phyloP scores from a whole-genome alignment of 2,113 vertebrate species.

The Pelecanoides urinatrix region DNA sequence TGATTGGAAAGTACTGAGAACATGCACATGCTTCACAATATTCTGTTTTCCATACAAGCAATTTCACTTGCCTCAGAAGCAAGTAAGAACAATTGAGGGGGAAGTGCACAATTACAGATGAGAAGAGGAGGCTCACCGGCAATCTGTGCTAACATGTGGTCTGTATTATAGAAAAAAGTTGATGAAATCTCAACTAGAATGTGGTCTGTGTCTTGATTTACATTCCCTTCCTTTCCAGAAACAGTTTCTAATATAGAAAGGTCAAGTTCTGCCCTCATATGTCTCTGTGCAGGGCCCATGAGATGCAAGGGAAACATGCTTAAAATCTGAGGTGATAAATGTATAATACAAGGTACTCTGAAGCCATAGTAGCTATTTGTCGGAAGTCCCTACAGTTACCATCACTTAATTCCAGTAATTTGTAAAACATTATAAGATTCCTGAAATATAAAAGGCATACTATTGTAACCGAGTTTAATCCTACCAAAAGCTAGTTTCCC shows the following conservation, averaged over 20 bases:
- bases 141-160: constrained; percentile 43
- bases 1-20: not conserved
- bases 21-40: not conserved
- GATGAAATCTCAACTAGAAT: constrained; percentile 36
- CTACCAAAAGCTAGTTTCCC: not conserved
- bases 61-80: not conserved
- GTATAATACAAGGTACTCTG: not conserved
- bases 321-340: not conserved
- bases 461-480: not conserved
- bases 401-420: not conserved
- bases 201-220: constrained; percentile 26
- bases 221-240: constrained; percentile 25
- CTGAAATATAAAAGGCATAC: not conserved
- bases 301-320: not conserved
- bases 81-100: not conserved
- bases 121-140: not conserved
- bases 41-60: not conserved
- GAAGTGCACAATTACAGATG: not conserved
- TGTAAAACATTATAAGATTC: not conserved
- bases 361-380: not conserved
- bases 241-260: constrained; percentile 23
- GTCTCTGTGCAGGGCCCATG: not conserved
- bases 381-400: not conserved
- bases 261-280: constrained; percentile 10
- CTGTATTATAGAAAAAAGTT: constrained; percentile 17